Base-by-base conservation (phyloP, 1,140 invertebrate genomes). In the Periplaneta americana region DNA sequence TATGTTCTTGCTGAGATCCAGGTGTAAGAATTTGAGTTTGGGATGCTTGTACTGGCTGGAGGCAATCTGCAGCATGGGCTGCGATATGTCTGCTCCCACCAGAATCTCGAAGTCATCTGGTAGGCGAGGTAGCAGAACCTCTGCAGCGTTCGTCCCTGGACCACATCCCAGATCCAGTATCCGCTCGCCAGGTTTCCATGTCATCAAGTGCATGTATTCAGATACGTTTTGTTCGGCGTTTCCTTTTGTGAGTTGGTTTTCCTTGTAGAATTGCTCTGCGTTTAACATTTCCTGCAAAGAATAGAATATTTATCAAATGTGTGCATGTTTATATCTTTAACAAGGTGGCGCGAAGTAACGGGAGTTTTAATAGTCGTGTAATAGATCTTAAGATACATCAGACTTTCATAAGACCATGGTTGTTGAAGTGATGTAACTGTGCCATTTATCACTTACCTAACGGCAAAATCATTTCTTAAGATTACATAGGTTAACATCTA, bases 91-190 rank as follows among this genome's bases (percentile, higher is more conserved):
- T 11, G 87, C 85, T 31, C 86, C 88, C 13, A 85, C 84, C 15
- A 87, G 33, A 34, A 31, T 75, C 17, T 82, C 82, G 22, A 82
- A 76, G 33, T 76, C 75, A 33, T 36, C 33, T 4, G 94, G 92
- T 22, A 96, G 84, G 82, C 90, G 88, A 1, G 92, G 92, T 75
- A 92, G 86, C 17, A 96, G 87, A n/a, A 96, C 86, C 33, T 92
- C 89, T 18, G 90, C 90, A 0, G 94, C 94, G 11, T 96, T 92
- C 83, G 93, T 90, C 0, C 95, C 95, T 31, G 94, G 93, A 0
- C 95, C 96, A 79, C 93, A 95, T 1, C 96, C 96, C 22, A 97
- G 91, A 84, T 97, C 96, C 81, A 96, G 87, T 15, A 81, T 36
- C n/a, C 17, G 5, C 28, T 80, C 80, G 18, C 33, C 80, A 18